Evolutionary conservation across 2,797 vertebrate genomes (phyloP), one percentile per base, ranked within the genome.

Genomic region (Urophycis tenuis): DNA sequence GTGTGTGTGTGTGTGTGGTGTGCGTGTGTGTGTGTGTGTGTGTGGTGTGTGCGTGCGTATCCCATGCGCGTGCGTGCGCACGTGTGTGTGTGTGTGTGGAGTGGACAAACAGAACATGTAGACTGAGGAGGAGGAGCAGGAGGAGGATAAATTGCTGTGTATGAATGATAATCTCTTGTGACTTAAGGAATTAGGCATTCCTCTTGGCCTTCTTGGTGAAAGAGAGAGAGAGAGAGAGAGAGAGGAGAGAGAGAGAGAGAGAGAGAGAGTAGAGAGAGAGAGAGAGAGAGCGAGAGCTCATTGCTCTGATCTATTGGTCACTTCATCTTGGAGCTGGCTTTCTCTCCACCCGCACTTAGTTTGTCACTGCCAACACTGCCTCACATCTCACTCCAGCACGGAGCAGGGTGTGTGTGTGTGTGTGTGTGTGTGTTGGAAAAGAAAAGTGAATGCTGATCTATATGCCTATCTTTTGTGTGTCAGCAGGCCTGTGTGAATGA

Each of bases 291-390:
- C 29, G 25, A 29, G 11, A 25, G 73, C 71, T 49, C 14, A 30
- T 70, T 78, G 81, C 60, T 85, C 84, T 85, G 85, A 89, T 88
- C 79, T 83, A 83, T 84, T 81, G 84, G 85, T 84, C 84, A 85
- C 87, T 88, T 91, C 88, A 85, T 88, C 89, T 83, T 85, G 79
- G 67, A 73, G 81, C 84, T 84, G 81, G 78, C 84, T 88, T 85
- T 81, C 81, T 77, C 78, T 84, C 30, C n/a, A 73, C 1, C 80
- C 64, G 82, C 80, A 73, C 71, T 85, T 77, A 72, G 79, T 89
- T 89, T 88, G 79, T 91, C 89, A 87, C 84, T 83, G 87, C 87
- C 84, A 83, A 71, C 83, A 32, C 49, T 17, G 60, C 19, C 85
- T 85, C 82, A 78, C 72, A 87, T 90, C 87, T 90, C 87, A 85